Conservation (phyloP, 2,797 vertebrate genomes). For the Tragelaphus eurycerus region DNA sequence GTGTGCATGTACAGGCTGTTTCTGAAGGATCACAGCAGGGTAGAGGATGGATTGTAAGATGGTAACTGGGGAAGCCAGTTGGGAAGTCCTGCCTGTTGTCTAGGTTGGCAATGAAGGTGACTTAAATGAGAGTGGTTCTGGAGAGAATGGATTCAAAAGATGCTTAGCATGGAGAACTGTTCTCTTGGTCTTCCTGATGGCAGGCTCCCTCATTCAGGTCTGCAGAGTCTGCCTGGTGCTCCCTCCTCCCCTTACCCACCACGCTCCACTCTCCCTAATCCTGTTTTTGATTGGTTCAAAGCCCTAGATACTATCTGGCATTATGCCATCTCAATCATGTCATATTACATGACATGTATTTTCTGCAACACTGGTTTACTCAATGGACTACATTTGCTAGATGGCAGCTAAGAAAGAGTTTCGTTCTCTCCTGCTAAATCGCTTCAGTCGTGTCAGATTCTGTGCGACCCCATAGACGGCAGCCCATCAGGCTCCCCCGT, state of each 20-base stretch:
- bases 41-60: not conserved
- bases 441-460: too few relatives aligned
- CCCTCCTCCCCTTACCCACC: rapidly evolving
- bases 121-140: too few relatives aligned
- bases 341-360: not conserved
- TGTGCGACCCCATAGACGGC: too few relatives aligned
- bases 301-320: not conserved
- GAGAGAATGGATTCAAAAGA: not conserved
- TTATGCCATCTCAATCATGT: not conserved
- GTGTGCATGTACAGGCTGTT: not conserved
- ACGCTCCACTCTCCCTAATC: not conserved
- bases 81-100: not conserved
- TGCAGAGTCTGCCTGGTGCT: not conserved
- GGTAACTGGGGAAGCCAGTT: not conserved
- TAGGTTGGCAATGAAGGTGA: not conserved
- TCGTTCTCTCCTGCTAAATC: not conserved
- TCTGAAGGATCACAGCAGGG: not conserved
- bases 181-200: not conserved
- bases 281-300: not conserved
- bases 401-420: not conserved
- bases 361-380: not conserved
- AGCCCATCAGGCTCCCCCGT: too few relatives aligned
- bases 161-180: not conserved
- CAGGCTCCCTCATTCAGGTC: not conserved
- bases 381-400: not conserved